A percentile compares a stretch with the other conserved stretches of the same genome.
phyloP scores from a whole-genome alignment of 2,797 vertebrate species.

The Novumbra hubbsi region DNA sequence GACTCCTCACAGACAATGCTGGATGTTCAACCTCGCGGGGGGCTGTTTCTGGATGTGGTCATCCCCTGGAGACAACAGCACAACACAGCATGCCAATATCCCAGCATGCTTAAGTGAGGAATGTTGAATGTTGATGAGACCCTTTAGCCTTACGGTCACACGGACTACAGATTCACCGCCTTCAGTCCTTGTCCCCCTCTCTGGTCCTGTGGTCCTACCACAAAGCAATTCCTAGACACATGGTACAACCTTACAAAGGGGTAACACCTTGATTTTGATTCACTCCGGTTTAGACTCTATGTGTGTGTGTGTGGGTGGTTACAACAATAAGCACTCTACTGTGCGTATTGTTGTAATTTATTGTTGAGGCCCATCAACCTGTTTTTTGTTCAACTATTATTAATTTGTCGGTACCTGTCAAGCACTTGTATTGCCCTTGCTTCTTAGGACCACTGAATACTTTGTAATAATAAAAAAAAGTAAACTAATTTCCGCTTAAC shows the following conservation, averaged over 20 bases:
- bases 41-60: background rate
- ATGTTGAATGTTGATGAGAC: conserved; percentile 12
- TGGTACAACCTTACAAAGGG: background rate
- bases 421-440: background rate
- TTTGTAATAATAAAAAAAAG: background rate
- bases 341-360: too few species aligned
- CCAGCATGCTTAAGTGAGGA: conserved; percentile 37
- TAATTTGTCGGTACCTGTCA: conserved; percentile 16
- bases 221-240: background rate
- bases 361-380: background rate
- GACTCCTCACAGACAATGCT: conserved; percentile 48
- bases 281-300: background rate
- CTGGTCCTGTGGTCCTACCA: background rate
- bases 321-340: too few species aligned
- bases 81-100: conserved; percentile 55
- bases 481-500: background rate
- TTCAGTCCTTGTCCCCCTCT: background rate
- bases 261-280: background rate
- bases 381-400: background rate
- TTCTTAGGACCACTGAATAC: background rate
- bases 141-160: background rate
- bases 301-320: conserved; percentile 2
- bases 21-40: background rate
- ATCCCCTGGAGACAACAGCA: conserved; percentile 4
- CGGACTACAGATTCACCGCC: background rate